Evolutionary conservation across 92 coral and sea anemone species (phyloP).

Genomic region (Epizoanthus scotinus): DNA sequence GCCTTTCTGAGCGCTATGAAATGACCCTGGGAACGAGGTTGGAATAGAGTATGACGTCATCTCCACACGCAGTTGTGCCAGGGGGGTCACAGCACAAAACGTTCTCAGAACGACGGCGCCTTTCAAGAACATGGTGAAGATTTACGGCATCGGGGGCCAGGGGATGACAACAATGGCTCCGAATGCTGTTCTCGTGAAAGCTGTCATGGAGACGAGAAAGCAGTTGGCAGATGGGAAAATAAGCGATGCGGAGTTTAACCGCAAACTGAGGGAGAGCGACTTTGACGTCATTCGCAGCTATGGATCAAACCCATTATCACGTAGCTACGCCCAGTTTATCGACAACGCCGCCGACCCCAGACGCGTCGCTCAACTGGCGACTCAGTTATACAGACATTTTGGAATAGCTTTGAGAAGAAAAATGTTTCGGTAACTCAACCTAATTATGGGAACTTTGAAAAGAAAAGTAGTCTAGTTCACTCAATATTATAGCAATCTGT

Average conservation of each 20-base stretch:
- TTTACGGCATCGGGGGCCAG: slow-evolving; percentile 28
- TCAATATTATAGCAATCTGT: no score
- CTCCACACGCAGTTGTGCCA: slow-evolving; percentile 35
- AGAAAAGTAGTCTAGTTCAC: no score
- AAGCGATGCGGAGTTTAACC: slow-evolving; percentile 21
- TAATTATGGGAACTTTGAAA: no score
- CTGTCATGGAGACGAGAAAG: slow-evolving; percentile 27
- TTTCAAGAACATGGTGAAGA: slow-evolving; percentile 11
- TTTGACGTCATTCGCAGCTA: slow-evolving; percentile 30
- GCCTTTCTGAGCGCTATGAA: no score
- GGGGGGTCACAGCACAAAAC: slow-evolving; percentile 39
- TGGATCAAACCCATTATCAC: slow-evolving; percentile 25
- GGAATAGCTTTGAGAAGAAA: no score
- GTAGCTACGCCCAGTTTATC: slow-evolving; percentile 29
- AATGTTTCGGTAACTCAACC: no score
- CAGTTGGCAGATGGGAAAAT: slow-evolving; percentile 28
- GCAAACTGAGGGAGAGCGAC: slow-evolving; percentile 21
- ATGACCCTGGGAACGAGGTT: not conserved
- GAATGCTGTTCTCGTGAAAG: slow-evolving; percentile 33
- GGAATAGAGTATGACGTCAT: slow-evolving; percentile 33
- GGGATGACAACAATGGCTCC: slow-evolving; percentile 31
- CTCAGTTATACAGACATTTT: no score
- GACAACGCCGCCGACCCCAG: slow-evolving; percentile 32
- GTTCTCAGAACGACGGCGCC: slow-evolving; percentile 26
- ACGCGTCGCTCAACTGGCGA: not conserved